Base-by-base conservation (phyloP, 1,140 invertebrate genomes). In the Euwallacea similis region DNA sequence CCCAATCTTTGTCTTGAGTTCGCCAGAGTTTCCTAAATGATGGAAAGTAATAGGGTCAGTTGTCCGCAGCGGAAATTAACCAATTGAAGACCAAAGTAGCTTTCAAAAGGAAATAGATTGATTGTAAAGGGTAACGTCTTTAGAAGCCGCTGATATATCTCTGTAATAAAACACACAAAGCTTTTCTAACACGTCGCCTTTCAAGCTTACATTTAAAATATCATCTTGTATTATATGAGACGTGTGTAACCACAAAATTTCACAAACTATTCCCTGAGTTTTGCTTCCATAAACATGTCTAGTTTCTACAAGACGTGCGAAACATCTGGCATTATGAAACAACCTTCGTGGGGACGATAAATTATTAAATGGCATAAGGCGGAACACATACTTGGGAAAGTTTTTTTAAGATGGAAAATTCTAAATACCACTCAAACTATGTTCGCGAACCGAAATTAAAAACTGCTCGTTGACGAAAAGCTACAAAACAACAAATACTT, bases 31-130 rank as follows among this genome's bases (percentile, higher is more conserved):
- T 46, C 71, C 63, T 56, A 55, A 66, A 67, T 58, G 64, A 70
- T 73, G 64, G 73, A 72, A 71, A 21, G 21, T 58, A 58, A 58
- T 58, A 58, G 59, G 64, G 43, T 63, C 63, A 71, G 63, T 68
- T 73, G 62, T 75, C 71, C 60, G 64, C 66, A 72, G 61, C 70
- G 71, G 73, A 73, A 75, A 75, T 73, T 75, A 73, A 67, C 62
- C 71, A 71, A 69, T 75, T 71, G 62, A 64, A 64, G 64, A 56
- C 41, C 10, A 61, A 61, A 61, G 59, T 42, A 58, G 9, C 16
- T 58, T 58, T 58, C 55, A 58, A 58, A 58, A 33, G n/a, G n/a
- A 58, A 58, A 58, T 58, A 53, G 50, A 53, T 53, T 33, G 21
- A 33, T 33, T 33, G 21, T 33, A 33, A 33, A 33, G 21, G 21